These are phyloP conservation scores for Pheosia gnoma DNA, from an alignment of 2,888 invertebrate genomes.

Conservation along the genomic window DNA sequence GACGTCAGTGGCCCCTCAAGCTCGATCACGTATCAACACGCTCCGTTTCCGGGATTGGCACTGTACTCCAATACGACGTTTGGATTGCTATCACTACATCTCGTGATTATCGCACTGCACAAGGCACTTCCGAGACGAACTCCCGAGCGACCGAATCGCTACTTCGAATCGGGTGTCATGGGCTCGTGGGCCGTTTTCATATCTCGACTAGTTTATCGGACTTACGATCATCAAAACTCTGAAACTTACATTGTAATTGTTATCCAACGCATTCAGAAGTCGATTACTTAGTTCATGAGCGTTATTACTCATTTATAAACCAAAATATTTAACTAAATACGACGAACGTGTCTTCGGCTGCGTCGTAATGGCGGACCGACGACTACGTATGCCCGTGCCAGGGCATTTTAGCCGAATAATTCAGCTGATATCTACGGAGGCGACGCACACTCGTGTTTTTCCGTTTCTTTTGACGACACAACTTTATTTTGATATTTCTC, in stretches of 20 bases:
- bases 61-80: conserved; percentile 49
- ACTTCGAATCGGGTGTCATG: conserved; percentile 80
- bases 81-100: conserved; percentile 50
- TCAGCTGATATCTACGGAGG: conserved; percentile 84
- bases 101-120: conserved; percentile 49
- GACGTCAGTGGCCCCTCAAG: conserved; percentile 80
- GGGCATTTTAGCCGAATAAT: conserved; percentile 85
- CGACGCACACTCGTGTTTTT: conserved; percentile 84
- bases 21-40: conserved; percentile 73
- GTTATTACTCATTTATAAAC: conserved; percentile 91
- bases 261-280: conserved; percentile 98
- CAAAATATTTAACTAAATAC: conserved; percentile 85
- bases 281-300: conserved; percentile 96
- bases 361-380: conserved; percentile 85
- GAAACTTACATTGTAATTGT: conserved; percentile 98
- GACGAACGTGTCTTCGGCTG: conserved; percentile 85
- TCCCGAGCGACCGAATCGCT: conserved; percentile 70
- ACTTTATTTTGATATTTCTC: conserved; percentile 48
- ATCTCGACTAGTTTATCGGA: conserved; percentile 70
- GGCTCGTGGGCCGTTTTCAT: conserved; percentile 81
- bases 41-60: conserved; percentile 60
- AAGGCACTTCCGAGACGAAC: conserved; percentile 62
- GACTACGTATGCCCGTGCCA: conserved; percentile 85
- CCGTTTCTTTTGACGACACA: conserved; percentile 82
- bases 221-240: conserved; percentile 75